A percentile compares a stretch with the other conserved stretches of the same genome.
Conservation (phyloP, 2,797 vertebrate species). For the Momotus momota region DNA sequence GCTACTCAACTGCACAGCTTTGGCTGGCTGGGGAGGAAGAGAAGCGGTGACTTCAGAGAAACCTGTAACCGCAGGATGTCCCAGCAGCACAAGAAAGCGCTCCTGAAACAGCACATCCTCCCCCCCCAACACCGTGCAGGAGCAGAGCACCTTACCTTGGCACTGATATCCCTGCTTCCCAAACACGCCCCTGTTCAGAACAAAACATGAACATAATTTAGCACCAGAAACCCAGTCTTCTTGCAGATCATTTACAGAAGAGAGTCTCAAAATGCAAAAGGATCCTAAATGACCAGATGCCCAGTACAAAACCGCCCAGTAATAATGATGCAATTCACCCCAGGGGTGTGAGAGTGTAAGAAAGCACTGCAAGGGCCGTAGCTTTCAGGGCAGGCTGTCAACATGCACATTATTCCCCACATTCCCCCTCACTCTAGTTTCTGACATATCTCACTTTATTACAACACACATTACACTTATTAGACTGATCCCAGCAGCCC, state of each 20-base stretch:
- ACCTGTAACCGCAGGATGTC: neutral
- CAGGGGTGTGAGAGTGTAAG: neutral
- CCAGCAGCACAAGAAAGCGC: neutral
- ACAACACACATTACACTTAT: neutral
- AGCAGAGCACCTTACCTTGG: constrained; percentile 86
- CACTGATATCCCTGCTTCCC: constrained; percentile 99
- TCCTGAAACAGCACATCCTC: neutral
- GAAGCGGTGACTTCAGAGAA: neutral
- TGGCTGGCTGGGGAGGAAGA: neutral
- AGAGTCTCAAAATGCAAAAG: neutral
- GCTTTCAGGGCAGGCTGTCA: neutral
- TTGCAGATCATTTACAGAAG: neutral
- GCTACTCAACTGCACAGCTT: neutral
- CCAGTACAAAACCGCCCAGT: neutral
- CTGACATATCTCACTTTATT: constrained; percentile 12
- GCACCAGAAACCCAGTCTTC: neutral
- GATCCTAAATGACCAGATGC: neutral
- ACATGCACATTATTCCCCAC: neutral
- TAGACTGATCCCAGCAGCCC: constrained; percentile 11
- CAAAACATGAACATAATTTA: constrained; percentile 30
- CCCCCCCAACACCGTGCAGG: fast-evolving
- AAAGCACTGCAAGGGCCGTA: neutral
- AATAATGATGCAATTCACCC: neutral
- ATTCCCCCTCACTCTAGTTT: neutral
- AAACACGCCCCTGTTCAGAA: constrained; percentile 92